phyloP scores from a whole-genome alignment of 2,888 invertebrate genomes.

The Pristionchus exspectatus region DNA sequence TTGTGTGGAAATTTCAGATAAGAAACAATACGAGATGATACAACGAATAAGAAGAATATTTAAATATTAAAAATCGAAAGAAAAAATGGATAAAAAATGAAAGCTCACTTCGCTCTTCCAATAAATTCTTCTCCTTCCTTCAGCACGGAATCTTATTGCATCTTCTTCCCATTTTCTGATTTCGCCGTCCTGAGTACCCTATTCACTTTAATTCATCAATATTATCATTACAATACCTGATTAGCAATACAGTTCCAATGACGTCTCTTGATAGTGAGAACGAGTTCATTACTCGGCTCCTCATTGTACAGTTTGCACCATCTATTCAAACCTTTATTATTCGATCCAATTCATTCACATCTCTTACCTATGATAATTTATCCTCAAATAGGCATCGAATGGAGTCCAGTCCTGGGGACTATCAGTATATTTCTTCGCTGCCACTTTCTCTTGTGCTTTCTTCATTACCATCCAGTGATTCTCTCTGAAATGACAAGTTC shows the following conservation, averaged over 20 bases:
- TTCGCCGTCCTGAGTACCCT: not conserved
- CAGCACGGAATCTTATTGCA: not conserved
- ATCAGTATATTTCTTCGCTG: not conserved
- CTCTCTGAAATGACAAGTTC: not conserved
- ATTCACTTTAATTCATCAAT: not conserved
- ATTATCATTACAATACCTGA: not conserved
- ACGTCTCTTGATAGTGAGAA: not conserved
- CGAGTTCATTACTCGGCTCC: not conserved
- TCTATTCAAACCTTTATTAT: not conserved
- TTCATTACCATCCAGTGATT: not conserved
- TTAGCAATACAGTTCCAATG: not conserved
- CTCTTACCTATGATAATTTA: not conserved
- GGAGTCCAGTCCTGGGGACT: slow-evolving; percentile 31
- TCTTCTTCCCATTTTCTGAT: not conserved
- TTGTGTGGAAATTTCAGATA: not conserved
- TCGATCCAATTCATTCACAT: not conserved
- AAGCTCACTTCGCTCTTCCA: slow-evolving; percentile 7
- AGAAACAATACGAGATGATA: not conserved
- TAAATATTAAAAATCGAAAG: not conserved
- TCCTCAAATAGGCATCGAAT: slow-evolving; percentile 21
- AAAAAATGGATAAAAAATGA: not conserved
- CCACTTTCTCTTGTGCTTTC: not conserved
- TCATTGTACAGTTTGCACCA: not conserved
- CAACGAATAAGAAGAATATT: not conserved
- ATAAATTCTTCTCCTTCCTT: not conserved